phyloP scores from a whole-genome alignment of 1,140 invertebrate species.

The Drosophila azteca region DNA sequence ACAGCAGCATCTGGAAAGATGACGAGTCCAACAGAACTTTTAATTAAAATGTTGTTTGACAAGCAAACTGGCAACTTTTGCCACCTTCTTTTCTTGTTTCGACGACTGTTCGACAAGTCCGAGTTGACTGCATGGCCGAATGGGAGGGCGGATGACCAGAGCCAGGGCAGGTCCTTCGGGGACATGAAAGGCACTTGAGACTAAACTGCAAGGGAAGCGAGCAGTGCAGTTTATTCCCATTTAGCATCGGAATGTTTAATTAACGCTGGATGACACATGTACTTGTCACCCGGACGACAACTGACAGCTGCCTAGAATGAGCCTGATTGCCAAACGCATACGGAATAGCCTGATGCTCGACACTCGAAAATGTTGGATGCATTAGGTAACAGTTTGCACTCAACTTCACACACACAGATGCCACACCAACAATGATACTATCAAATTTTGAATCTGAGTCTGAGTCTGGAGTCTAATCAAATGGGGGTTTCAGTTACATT shows the following conservation, averaged over 20 bases:
- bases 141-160: not conserved
- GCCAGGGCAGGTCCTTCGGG: not conserved
- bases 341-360: not conserved
- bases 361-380: not conserved
- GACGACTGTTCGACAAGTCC: not conserved
- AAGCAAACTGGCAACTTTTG: constrained; percentile 11
- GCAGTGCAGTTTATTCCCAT: constrained; percentile 10
- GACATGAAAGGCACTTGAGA: not conserved
- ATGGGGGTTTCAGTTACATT: not conserved
- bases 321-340: constrained; percentile 14
- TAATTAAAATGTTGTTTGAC: constrained; percentile 55
- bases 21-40: constrained; percentile 29
- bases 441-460: not conserved
- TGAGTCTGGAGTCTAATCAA: constrained; percentile 4
- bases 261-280: constrained; percentile 26
- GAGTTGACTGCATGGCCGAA: too few species aligned
- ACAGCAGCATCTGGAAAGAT: constrained; percentile 2
- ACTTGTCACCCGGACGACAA: constrained; percentile 19
- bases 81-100: constrained; percentile 4
- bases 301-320: not conserved
- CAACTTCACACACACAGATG: not conserved
- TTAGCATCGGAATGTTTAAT: constrained; percentile 24
- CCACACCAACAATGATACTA: too few species aligned
- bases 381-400: not conserved
- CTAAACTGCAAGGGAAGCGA: constrained; percentile 3